Evolutionary conservation across 2,113 vertebrate species (phyloP).

Genomic region (Mastomys coucha): DNA sequence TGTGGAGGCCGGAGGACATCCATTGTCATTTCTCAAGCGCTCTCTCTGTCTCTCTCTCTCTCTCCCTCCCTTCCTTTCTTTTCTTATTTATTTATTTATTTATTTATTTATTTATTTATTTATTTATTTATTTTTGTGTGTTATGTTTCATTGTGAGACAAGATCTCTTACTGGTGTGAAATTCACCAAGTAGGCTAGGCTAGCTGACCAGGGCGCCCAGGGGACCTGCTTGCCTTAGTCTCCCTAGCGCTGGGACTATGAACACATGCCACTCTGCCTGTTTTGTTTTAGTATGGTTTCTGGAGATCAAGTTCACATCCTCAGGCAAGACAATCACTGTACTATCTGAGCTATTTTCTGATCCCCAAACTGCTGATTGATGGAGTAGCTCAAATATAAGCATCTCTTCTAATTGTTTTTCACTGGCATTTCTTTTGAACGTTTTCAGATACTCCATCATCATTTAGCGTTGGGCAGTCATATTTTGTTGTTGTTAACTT

Average conservation of each 20-base stretch:
- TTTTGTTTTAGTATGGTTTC: background rate
- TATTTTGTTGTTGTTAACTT: background rate
- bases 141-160: background rate
- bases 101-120: background rate
- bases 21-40: background rate
- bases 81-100: no score
- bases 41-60: no score
- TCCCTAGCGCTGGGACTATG: background rate
- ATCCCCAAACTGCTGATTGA: background rate
- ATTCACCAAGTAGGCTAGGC: background rate
- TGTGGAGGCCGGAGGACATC: background rate
- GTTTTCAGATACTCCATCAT: background rate
- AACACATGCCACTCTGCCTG: background rate
- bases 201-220: background rate
- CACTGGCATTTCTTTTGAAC: constrained; percentile 8
- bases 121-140: background rate
- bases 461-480: background rate
- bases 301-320: background rate
- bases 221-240: no score
- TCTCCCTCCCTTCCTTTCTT: no score
- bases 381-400: background rate
- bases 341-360: background rate
- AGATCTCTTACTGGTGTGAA: background rate
- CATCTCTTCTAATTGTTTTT: background rate
- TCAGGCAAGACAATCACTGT: background rate